Evolutionary conservation across 2,113 vertebrate genomes (phyloP).

Genomic region (Cricetomys ansorgei): DNA sequence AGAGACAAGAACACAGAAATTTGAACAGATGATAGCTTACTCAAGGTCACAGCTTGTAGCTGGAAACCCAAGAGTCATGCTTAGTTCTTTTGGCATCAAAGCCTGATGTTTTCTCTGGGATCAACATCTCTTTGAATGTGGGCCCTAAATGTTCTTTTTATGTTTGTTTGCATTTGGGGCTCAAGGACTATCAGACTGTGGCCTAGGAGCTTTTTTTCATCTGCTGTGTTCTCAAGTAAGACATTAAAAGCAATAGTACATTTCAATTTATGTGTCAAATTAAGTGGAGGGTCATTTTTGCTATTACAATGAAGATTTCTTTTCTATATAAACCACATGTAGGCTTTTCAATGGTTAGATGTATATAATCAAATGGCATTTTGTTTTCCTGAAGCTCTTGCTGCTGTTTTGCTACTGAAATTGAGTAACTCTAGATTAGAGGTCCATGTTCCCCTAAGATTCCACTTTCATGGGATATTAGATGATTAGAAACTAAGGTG

Average conservation of each 20-base stretch:
- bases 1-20: neutral
- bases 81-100: neutral
- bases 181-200: neutral
- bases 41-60: conserved; percentile 1
- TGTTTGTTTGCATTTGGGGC: neutral
- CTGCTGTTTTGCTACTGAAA: neutral
- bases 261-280: neutral
- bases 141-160: neutral
- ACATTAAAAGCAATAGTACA: neutral
- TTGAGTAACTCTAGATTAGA: neutral
- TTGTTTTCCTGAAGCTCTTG: neutral
- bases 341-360: neutral
- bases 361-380: neutral
- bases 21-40: neutral
- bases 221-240: conserved; percentile 15
- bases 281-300: neutral
- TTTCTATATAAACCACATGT: neutral
- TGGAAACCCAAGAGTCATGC: neutral
- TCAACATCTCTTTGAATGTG: neutral
- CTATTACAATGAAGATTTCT: neutral
- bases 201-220: neutral
- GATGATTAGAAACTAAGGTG: neutral
- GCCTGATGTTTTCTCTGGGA: neutral
- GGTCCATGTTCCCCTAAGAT: neutral
- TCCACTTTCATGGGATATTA: neutral